These are phyloP conservation scores for Dinothrombium tinctorium DNA, from an alignment of 1,140 invertebrate genomes.

Conservation along the genomic window DNA sequence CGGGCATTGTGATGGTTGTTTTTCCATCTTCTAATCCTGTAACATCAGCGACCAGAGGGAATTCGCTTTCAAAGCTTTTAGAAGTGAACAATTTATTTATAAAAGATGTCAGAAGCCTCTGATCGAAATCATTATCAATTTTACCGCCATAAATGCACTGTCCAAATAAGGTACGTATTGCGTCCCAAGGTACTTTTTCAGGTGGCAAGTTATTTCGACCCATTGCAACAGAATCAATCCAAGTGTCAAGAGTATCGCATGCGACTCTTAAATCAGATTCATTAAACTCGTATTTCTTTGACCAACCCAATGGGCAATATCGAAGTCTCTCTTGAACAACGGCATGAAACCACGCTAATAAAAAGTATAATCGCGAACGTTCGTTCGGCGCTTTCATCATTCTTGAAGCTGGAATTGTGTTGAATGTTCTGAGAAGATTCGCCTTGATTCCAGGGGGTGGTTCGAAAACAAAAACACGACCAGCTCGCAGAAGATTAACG, in stretches of 20 bases:
- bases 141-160: slow-evolving; percentile 99
- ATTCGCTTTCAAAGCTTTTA: slow-evolving; percentile 82
- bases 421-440: slow-evolving; percentile 84
- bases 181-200: slow-evolving; percentile 97
- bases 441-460: slow-evolving; percentile 93
- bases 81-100: slow-evolving; percentile 83
- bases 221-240: slow-evolving; percentile 96
- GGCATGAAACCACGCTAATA: slow-evolving; percentile 97
- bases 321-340: slow-evolving; percentile 90
- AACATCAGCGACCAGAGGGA: slow-evolving; percentile 69
- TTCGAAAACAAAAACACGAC: slow-evolving; percentile 92
- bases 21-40: slow-evolving; percentile 37
- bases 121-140: slow-evolving; percentile 97
- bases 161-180: slow-evolving; percentile 73
- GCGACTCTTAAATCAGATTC: slow-evolving; percentile 91
- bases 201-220: slow-evolving; percentile 89
- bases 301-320: slow-evolving; percentile 91
- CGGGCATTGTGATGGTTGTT: slow-evolving; percentile 67
- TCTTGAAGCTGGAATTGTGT: slow-evolving; percentile 43
- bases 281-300: slow-evolving; percentile 97
- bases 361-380: slow-evolving; percentile 82
- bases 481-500: slow-evolving; percentile 75
- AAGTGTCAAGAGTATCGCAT: slow-evolving; percentile 93
- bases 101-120: slow-evolving; percentile 74
- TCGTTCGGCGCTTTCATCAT: slow-evolving; percentile 54